phyloP scores from a whole-genome alignment of 2,888 invertebrate genomes.

The Helleia helle region DNA sequence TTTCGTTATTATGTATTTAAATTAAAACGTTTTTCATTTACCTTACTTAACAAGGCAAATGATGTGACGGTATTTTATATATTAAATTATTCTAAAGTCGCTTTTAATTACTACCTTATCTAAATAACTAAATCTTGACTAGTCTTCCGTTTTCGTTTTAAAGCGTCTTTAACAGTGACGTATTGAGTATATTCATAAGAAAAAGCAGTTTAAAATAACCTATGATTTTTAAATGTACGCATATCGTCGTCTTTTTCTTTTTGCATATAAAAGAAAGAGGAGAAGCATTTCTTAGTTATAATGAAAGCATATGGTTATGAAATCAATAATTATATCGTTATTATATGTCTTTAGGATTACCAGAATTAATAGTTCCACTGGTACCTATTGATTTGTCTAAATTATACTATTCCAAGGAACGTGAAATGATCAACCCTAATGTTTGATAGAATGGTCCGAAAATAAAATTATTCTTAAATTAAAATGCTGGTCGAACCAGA shows the following conservation, averaged over 20 bases:
- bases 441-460: too few relatives aligned
- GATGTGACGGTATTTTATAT: not conserved
- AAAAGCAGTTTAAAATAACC: not conserved
- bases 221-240: not conserved
- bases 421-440: too few relatives aligned
- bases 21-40: not conserved
- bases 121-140: constrained; percentile 2
- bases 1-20: not conserved
- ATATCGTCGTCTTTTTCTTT: not conserved
- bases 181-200: not conserved
- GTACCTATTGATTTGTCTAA: too few relatives aligned
- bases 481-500: constrained; percentile 1
- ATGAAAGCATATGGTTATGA: too few relatives aligned
- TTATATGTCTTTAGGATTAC: too few relatives aligned
- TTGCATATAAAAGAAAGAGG: not conserved
- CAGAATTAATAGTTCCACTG: too few relatives aligned
- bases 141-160: constrained; percentile 5
- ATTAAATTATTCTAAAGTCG: not conserved
- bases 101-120: constrained; percentile 1
- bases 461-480: too few relatives aligned
- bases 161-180: constrained; percentile 3
- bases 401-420: too few relatives aligned
- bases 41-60: not conserved
- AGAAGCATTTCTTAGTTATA: too few relatives aligned
- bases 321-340: too few relatives aligned